Evolutionary conservation across 2,113 vertebrate genomes (phyloP), one percentile per base, ranked within the genome.

Genomic region (Thymallus thymallus): DNA sequence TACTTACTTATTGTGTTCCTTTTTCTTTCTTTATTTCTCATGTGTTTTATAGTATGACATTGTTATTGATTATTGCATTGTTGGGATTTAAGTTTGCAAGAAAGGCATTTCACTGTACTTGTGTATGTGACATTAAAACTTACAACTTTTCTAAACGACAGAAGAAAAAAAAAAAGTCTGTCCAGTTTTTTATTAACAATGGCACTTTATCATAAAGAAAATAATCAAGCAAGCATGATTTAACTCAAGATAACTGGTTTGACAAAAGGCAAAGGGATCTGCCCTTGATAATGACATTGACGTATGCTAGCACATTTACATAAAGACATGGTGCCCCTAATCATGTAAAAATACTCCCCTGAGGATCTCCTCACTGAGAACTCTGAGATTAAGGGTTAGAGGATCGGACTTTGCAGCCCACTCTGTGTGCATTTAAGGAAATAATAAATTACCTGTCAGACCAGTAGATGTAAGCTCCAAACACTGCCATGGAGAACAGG

Each of bases 381-480:
- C 89, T 93, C 87, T 91, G 78, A 48, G 80, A 91, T 86, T 92
- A 92, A 93, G 83, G 92, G 92, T 91, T 91, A 89, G 90, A 89
- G 88, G 81, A 89, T 89, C 85, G 88, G 88, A 87, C 82, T 91
- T 91, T 75, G 78, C 88, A 92, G 91, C 86, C 71, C 74, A 91
- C 90, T 87, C 86, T 56, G 23, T 55, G 76, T 93, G 93, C 90
- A 90, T 91, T 94, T 91, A 94, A 90, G 92, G 92, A 95, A 94
- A 95, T 91, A 96, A 95, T 94, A 94, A 96, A 96, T 97, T 97
- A 99, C 98, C 98, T 99, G 96, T 99, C 98, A 97, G 97, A 98
- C 98, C 98, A 99, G 94, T 99, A 99, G 94, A 99, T 98, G 93
- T 98, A 99, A 92, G 96, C 95, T 82, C 98, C 98, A 68, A 98